Evolutionary conservation across 2,888 invertebrate species (phyloP), one percentile per base, ranked within the genome.

Genomic region (Bombylius discolor): DNA sequence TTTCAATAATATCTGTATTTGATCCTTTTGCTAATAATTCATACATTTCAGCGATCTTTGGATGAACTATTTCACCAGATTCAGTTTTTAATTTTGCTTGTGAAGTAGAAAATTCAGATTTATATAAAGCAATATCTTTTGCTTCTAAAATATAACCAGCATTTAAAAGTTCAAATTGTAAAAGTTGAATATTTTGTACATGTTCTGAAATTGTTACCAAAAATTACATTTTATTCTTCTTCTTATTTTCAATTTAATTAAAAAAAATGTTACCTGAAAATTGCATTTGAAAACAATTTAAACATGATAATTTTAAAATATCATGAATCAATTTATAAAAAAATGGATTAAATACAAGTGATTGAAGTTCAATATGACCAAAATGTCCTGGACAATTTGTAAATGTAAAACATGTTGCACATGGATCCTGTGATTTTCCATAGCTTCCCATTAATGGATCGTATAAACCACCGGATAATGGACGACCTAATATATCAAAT

Each of bases 331-430:
- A 78, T 66, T 84, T 85, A 60, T 88, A 84, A 66, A 93, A 92
- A 50, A 98, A 68, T 0, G 98, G 97, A 77, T 98, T 97, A 56
- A 90, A 84, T 0, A 93, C 88, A 0, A 92, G 84, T 12, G 96
- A 74, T 0, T 92, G 90, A 2, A 99, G 76, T 62, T 89, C 87
- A 60, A 99, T 94, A 68, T 96, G 92, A 0, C 98, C 98, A 72
- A 93, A 85, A 74, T 99, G 99, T 0, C 99, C 99, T 0, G 87
- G 83, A 68, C 97, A 97, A 60, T 80, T 76, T 8, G 78, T 68
- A 49, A 81, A 69, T 23, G 78, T 79, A 11, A 80, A 78, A 68
- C 97, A 98, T 8, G 94, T 95, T 5, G 76, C 76, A 70, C 97
- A 98, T 1, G 82, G 77, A 59, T 89, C 88, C 59, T 65, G 58